phyloP scores from a whole-genome alignment of 2,797 vertebrate genomes.

The Sparidentex hasta region DNA sequence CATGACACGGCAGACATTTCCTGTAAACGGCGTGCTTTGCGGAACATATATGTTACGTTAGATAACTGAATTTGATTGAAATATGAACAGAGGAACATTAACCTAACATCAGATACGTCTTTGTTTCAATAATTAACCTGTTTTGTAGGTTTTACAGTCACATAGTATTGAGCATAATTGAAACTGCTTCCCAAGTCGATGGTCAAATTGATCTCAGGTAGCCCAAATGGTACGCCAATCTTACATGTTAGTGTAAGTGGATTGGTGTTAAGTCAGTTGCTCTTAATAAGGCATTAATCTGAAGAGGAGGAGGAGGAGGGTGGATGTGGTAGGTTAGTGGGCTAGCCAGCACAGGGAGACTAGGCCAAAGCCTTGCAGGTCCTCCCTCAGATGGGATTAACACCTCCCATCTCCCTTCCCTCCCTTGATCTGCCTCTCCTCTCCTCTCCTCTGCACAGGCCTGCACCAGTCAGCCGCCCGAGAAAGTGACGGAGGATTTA shows the following conservation, averaged over 20 bases:
- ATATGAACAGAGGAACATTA: not conserved
- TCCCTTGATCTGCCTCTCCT: conserved; percentile 2
- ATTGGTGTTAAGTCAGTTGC: conserved; percentile 83
- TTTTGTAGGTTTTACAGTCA: not conserved
- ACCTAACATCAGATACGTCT: not conserved
- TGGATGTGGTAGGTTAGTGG: conserved; percentile 43
- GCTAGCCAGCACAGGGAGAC: conserved; percentile 34
- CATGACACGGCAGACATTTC: conserved; percentile 46
- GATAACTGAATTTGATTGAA: not conserved
- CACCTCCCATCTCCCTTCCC: conserved; percentile 11
- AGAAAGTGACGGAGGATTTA: conserved; percentile 63
- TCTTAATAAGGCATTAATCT: conserved; percentile 84
- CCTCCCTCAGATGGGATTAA: conserved; percentile 66
- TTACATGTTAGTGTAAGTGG: conserved; percentile 77
- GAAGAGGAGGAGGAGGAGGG: conserved; percentile 38
- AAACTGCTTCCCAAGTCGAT: not conserved
- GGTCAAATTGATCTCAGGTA: conserved; percentile 8
- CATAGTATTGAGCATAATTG: not conserved
- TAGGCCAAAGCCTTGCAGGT: conserved; percentile 17
- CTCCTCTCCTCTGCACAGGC: conserved; percentile 6
- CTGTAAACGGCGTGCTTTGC: not conserved
- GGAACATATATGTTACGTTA: not conserved
- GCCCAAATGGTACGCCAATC: conserved; percentile 17
- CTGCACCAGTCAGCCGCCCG: conserved; percentile 21
- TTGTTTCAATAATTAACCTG: not conserved